A percentile compares a stretch with the other conserved stretches of the same genome.
Conservation (phyloP, 2,113 vertebrate species). For the Elanus axillaris region DNA sequence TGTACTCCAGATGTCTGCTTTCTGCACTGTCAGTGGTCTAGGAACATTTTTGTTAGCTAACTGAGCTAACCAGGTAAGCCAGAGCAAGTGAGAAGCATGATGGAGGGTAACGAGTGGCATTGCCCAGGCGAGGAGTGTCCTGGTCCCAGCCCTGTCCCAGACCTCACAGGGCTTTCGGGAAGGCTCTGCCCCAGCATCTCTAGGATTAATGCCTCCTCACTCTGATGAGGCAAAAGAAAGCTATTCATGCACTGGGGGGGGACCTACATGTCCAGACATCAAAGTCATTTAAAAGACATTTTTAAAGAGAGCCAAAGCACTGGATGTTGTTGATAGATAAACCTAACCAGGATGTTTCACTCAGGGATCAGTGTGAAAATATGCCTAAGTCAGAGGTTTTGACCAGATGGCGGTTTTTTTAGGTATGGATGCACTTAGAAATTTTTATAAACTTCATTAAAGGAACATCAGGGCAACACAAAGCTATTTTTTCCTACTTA, state of each 20-base stretch:
- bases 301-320: neutral
- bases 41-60: neutral
- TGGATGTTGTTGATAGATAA: neutral
- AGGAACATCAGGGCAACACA: neutral
- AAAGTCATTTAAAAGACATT: neutral
- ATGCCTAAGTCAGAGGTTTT: neutral
- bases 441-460: neutral
- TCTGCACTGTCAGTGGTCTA: neutral
- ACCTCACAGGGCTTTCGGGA: neutral
- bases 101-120: rapidly evolving
- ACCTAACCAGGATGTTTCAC: neutral
- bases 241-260: neutral
- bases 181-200: neutral
- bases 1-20: neutral
- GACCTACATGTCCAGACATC: neutral
- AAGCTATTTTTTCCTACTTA: neutral
- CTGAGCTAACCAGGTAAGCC: neutral
- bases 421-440: neutral
- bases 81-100: neutral
- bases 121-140: neutral
- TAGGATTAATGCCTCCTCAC: neutral
- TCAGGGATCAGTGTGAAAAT: neutral
- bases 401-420: neutral
- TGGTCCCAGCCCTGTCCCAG: neutral
- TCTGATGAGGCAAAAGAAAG: neutral